phyloP scores from a whole-genome alignment of 1,140 invertebrate genomes.

The Drosophila equinoxialis region DNA sequence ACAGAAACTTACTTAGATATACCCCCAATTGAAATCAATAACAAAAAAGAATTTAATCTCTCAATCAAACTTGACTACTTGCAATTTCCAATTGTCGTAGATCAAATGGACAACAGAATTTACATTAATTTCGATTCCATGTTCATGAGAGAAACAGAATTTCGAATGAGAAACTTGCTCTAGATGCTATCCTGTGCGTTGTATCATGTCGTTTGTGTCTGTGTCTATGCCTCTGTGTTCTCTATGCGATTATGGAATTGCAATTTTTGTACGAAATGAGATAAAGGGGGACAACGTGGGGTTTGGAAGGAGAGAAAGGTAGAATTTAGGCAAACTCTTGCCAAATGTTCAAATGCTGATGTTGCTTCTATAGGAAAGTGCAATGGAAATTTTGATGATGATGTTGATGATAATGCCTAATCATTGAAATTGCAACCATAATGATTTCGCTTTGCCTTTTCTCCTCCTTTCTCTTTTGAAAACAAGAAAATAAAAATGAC shows the following conservation, averaged over 20 bases:
- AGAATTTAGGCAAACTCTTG: background rate
- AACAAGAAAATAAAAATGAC: background rate
- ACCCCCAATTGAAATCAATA: too few species aligned
- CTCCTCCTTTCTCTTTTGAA: background rate
- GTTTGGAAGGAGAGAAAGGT: background rate
- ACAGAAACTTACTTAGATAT: too few species aligned
- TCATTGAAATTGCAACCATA: too few species aligned
- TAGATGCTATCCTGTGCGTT: background rate
- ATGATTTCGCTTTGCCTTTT: background rate
- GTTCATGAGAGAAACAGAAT: too few species aligned
- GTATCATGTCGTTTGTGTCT: background rate
- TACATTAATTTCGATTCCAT: too few species aligned
- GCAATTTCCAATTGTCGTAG: too few species aligned
- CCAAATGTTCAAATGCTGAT: background rate
- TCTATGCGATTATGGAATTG: background rate
- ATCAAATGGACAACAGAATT: too few species aligned
- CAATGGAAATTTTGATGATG: background rate
- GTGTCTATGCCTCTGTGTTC: background rate
- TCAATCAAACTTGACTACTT: too few species aligned
- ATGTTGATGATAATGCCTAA: background rate
- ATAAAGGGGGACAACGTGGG: background rate
- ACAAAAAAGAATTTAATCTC: too few species aligned
- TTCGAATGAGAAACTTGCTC: too few species aligned
- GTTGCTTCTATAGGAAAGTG: background rate
- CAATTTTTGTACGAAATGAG: background rate